A percentile compares a stretch with the other conserved stretches of the same genome.
These are phyloP conservation scores for Choristoneura rosaceana DNA, from an alignment of 2,888 invertebrate genomes.

Conservation along the genomic window DNA sequence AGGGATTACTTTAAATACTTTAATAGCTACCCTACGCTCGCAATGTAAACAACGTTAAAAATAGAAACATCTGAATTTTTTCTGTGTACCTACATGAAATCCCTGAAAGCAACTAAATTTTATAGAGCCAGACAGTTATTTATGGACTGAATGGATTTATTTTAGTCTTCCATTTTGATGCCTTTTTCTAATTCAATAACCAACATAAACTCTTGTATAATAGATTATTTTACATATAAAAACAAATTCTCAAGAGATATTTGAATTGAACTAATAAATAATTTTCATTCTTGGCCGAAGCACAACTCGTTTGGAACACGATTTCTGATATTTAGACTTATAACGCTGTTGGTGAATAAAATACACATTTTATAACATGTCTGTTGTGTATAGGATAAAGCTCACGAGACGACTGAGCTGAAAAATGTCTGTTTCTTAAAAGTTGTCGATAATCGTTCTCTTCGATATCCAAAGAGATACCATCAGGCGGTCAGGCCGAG, in stretches of 20 bases:
- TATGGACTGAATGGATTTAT: slow-evolving; percentile 18
- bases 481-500: too few species aligned
- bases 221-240: neutral
- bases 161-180: neutral
- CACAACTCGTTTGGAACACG: slow-evolving; percentile 6
- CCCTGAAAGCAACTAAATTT: slow-evolving; percentile 12
- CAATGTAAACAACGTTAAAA: slow-evolving; percentile 25
- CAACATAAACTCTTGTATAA: neutral
- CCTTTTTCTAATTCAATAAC: slow-evolving; percentile 15
- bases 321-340: neutral
- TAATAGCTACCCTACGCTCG: neutral
- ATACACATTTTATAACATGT: neutral
- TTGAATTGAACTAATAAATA: slow-evolving; percentile 21
- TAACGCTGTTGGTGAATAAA: neutral
- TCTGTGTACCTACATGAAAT: slow-evolving; percentile 1
- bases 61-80: slow-evolving; percentile 8
- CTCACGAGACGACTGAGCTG: too few species aligned
- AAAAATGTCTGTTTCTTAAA: too few species aligned
- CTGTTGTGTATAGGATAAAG: too few species aligned
- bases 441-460: too few species aligned
- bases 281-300: slow-evolving; percentile 8
- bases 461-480: neutral
- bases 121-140: slow-evolving; percentile 22
- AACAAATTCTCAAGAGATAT: neutral
- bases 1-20: slow-evolving; percentile 30